These are phyloP conservation scores for Drymonia ruficornis DNA, from an alignment of 2,888 invertebrate species.

Conservation along the genomic window DNA sequence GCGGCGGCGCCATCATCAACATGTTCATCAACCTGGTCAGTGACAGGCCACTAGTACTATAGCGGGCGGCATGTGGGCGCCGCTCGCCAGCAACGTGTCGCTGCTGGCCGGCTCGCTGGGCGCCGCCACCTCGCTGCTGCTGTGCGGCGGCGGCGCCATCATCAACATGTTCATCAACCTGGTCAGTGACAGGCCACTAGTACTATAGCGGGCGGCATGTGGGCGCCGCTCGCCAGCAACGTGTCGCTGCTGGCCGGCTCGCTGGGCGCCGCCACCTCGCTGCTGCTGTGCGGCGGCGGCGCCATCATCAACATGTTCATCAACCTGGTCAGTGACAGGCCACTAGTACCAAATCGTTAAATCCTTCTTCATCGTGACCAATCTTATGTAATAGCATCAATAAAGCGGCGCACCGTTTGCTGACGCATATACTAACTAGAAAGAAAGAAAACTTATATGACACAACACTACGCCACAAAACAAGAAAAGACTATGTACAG, in stretches of 20 bases:
- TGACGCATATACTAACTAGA: no score
- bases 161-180: constrained; percentile 93
- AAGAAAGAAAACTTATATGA: no score
- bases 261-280: constrained; percentile 93
- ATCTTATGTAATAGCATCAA: no score
- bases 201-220: constrained; percentile 92
- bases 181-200: no score
- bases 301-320: constrained; percentile 94
- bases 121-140: constrained; percentile 93
- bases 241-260: constrained; percentile 93
- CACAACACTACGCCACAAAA: no score
- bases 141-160: constrained; percentile 96
- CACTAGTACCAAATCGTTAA: no score
- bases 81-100: constrained; percentile 95
- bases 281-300: constrained; percentile 95
- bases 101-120: constrained; percentile 93
- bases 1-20: constrained; percentile 95
- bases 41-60: no score
- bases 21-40: constrained; percentile 93
- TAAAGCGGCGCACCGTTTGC: no score
- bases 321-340: constrained; percentile 90
- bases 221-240: constrained; percentile 96
- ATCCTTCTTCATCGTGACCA: no score
- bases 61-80: constrained; percentile 94
- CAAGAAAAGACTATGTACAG: no score